Base-by-base conservation (phyloP, 2,113 vertebrate genomes). In the Podocnemis expansa region DNA sequence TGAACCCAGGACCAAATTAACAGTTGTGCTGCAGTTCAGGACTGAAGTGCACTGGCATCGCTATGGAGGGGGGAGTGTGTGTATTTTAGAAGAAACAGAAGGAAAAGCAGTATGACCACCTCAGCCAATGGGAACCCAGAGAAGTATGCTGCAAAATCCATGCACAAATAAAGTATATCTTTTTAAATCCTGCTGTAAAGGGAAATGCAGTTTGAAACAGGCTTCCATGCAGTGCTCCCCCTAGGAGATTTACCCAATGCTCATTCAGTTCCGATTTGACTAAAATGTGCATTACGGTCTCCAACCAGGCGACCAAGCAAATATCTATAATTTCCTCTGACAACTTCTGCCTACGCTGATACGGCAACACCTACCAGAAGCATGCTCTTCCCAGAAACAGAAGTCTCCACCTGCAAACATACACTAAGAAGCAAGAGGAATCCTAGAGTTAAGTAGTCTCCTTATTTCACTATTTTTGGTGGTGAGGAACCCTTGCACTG, bases 271-370 rank as follows among this genome's bases (percentile, higher is more conserved):
- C 91, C 78, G 88, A 94, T 96, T 93, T 97, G 82, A 93, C 94
- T 92, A 93, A 96, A 96, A 93, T 78, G 45, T 25, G 1, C 60
- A 81, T 70, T 58, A 78, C 82, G 91, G 31, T 21, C 90, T 13
- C 87, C 88, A 93, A 93, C 88, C 96, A 96, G 75, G 80, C 89
- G 91, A 94, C 93, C 13, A 29, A 95, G 89, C 87, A 96, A 97
- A 96, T 95, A 93, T 55, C 94, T 67, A 16, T 96, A 95, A 97
- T 94, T 94, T 95, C 86, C 89, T 95, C 49, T 96, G 95, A 96
- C 96, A 97, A 82, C 87, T 95, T 83, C n/a, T 47, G 91, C 88
- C 88, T 91, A 47, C 17, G 1, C 63, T 82, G 86, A 21, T 87
- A 84, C 63, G n/a, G 95, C 91, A 96, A 95, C 92, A 96, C 82